phyloP scores from a whole-genome alignment of 1,140 invertebrate species.

The Oscheius sp. region DNA sequence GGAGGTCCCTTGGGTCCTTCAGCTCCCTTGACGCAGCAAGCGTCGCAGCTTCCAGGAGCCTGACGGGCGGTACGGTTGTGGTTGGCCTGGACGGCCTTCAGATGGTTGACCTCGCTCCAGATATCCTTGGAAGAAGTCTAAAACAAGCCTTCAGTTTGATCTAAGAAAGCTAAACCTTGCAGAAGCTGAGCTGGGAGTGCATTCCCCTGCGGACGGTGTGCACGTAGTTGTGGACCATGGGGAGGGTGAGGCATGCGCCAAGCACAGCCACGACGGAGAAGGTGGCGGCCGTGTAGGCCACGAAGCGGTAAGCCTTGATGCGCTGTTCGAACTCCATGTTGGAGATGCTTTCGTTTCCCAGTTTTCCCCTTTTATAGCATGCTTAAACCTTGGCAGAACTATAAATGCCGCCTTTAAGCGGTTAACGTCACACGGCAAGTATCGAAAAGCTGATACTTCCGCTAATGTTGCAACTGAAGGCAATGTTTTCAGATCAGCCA shows the following conservation, averaged over 20 bases:
- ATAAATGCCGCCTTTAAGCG: too few species aligned
- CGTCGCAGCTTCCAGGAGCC: constrained; percentile 14
- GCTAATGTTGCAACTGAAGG: too few species aligned
- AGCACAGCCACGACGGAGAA: constrained; percentile 39
- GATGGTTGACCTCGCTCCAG: constrained; percentile 34
- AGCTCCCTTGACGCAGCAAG: background rate
- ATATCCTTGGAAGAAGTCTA: constrained; percentile 38
- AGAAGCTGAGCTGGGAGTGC: constrained; percentile 33
- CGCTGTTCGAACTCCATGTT: constrained; percentile 27
- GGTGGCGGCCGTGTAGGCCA: constrained; percentile 30
- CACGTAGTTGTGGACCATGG: constrained; percentile 40
- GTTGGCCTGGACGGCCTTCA: constrained; percentile 22
- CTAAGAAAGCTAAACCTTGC: constrained; percentile 19
- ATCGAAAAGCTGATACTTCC: too few species aligned
- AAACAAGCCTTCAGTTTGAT: background rate
- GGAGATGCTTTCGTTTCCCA: too few species aligned
- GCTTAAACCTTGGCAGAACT: too few species aligned
- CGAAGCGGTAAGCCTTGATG: constrained; percentile 34
- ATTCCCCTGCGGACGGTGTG: constrained; percentile 25
- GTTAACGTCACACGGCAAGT: too few species aligned
- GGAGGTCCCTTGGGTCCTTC: constrained; percentile 15
- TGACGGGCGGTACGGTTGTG: constrained; percentile 38
- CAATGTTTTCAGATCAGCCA: too few species aligned
- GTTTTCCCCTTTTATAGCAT: too few species aligned
- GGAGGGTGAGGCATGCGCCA: constrained; percentile 26